These are phyloP conservation scores for Malurus alboscapulatus DNA, from an alignment of 2,113 vertebrate species.

Conservation along the genomic window DNA sequence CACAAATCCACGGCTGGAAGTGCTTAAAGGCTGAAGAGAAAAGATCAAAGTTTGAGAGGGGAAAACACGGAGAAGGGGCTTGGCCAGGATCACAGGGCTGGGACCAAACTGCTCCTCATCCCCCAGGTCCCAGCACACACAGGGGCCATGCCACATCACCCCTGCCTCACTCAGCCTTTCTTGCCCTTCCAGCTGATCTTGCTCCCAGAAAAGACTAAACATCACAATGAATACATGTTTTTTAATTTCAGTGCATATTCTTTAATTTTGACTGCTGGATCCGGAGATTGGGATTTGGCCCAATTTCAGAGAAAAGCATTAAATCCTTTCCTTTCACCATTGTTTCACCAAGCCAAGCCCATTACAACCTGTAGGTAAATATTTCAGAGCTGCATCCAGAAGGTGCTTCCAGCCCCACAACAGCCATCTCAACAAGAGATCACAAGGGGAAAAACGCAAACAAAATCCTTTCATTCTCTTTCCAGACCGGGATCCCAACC, in stretches of 20 bases:
- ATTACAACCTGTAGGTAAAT: accelerated
- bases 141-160: accelerated
- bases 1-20: constrained; percentile 19
- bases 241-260: not conserved
- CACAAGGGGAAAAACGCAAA: not conserved
- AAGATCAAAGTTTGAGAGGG: constrained; percentile 40
- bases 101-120: not conserved
- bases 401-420: not conserved
- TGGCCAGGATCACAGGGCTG: not conserved
- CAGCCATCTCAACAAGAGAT: not conserved
- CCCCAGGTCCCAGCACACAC: not conserved
- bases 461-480: not conserved
- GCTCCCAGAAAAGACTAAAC: not conserved
- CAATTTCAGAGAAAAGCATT: not conserved
- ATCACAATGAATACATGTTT: accelerated
- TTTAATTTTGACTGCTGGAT: not conserved
- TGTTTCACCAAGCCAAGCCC: not conserved
- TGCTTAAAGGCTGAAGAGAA: constrained; percentile 46
- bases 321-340: not conserved
- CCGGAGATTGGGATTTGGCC: not conserved
- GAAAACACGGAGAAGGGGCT: not conserved
- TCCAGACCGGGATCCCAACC: not conserved
- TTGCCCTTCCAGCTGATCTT: not conserved
- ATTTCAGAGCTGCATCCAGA: accelerated
- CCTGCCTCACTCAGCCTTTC: not conserved